Percentiles rank a stretch among this genome's conserved stretches.
These are phyloP conservation scores for Fabriciana adippe DNA, from an alignment of 2,888 invertebrate species.

Conservation along the genomic window DNA sequence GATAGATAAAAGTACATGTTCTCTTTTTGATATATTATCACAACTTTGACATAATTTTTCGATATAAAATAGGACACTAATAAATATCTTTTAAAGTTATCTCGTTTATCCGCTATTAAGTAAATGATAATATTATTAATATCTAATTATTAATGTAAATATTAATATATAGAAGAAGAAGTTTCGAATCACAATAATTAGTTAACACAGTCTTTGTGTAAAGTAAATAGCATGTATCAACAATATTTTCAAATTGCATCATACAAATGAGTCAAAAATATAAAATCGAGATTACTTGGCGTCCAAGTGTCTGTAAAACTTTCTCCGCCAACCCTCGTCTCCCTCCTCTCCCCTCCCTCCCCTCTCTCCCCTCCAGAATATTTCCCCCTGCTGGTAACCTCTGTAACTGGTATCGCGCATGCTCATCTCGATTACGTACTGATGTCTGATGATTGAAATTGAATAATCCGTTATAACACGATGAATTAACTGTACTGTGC, in stretches of 20 bases:
- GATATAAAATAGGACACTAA: no score
- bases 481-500: conserved; percentile 6
- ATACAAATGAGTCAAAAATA: conserved; percentile 19
- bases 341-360: conserved; percentile 4
- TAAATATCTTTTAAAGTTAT: no score
- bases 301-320: conserved; percentile 47
- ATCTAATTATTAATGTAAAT: no score
- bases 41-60: no score
- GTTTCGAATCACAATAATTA: no score
- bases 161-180: no score
- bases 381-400: conserved; percentile 8
- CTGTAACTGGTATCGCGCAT: background rate
- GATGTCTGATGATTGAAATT: conserved; percentile 44
- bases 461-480: conserved; percentile 41
- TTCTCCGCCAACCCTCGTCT: conserved; percentile 41
- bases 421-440: conserved; percentile 17
- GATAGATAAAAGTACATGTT: no score
- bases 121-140: no score
- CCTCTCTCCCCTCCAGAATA: conserved; percentile 3
- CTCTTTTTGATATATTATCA: no score
- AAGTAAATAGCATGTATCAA: conserved; percentile 2
- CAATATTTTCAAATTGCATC: conserved; percentile 23
- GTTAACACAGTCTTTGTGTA: background rate
- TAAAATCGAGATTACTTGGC: conserved; percentile 40
- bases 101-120: no score